Conservation (phyloP, 2,797 vertebrate species). For the Lithobates pipiens region DNA sequence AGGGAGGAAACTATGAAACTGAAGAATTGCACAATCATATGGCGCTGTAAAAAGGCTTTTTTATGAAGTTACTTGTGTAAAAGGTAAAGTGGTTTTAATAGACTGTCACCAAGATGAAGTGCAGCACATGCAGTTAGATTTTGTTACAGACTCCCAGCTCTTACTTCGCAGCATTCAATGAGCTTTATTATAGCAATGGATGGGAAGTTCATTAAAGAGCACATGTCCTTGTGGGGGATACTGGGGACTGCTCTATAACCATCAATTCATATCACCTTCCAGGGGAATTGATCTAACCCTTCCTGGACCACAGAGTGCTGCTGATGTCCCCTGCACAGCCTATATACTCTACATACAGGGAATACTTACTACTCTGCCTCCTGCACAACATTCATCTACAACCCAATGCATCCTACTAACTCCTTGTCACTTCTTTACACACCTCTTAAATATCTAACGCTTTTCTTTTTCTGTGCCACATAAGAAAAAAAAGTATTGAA, state of each 20-base stretch:
- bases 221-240: slow-evolving; percentile 49
- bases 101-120: slow-evolving; percentile 56
- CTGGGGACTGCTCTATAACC: slow-evolving; percentile 17
- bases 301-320: not conserved
- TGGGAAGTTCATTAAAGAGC: slow-evolving; percentile 37
- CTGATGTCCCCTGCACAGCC: not conserved
- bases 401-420: slow-evolving; percentile 17
- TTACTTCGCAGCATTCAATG: slow-evolving; percentile 30
- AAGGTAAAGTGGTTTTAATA: slow-evolving; percentile 40
- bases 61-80: slow-evolving; percentile 56
- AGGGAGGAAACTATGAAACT: slow-evolving; percentile 54
- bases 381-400: not conserved
- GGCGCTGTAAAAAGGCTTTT: slow-evolving; percentile 16
- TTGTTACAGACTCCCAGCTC: slow-evolving; percentile 56
- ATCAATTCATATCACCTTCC: slow-evolving; percentile 35
- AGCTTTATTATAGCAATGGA: slow-evolving; percentile 34
- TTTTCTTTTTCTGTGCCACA: slow-evolving; percentile 30
- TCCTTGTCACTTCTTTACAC: slow-evolving; percentile 36
- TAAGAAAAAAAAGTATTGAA: slow-evolving; percentile 23
- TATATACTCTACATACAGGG: too few species aligned
- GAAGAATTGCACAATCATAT: slow-evolving; percentile 47
- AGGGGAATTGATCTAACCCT: slow-evolving; percentile 18
- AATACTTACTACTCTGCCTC: not conserved
- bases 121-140: slow-evolving; percentile 40
- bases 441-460: slow-evolving; percentile 30